These are phyloP conservation scores for Ricordea florida DNA, from an alignment of 92 coral and sea anemone genomes.

Conservation along the genomic window DNA sequence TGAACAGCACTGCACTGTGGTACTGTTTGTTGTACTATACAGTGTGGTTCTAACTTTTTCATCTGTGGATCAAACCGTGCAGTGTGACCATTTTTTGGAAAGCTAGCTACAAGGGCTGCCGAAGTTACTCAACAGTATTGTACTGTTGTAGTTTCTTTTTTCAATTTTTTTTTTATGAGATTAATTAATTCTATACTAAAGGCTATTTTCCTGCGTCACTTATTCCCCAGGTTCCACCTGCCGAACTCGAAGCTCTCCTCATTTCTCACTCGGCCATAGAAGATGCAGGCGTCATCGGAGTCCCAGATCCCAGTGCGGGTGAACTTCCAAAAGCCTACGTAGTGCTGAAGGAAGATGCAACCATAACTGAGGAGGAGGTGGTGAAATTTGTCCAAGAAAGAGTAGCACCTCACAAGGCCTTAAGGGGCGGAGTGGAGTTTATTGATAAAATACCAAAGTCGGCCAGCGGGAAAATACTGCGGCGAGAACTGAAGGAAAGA, in stretches of 20 bases:
- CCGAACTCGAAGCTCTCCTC: constrained; percentile 74
- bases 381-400: constrained; percentile 46
- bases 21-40: too few relatives aligned
- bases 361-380: constrained; percentile 63
- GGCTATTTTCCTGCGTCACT: background rate
- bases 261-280: constrained; percentile 78
- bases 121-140: too few relatives aligned
- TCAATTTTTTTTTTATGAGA: too few relatives aligned
- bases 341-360: constrained; percentile 46
- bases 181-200: too few relatives aligned
- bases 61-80: too few relatives aligned
- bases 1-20: too few relatives aligned
- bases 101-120: too few relatives aligned
- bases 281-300: constrained; percentile 85
- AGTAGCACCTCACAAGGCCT: constrained; percentile 66
- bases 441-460: constrained; percentile 79
- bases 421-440: constrained; percentile 76
- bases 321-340: constrained; percentile 84
- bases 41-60: too few relatives aligned
- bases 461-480: constrained; percentile 72
- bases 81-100: too few relatives aligned
- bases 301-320: constrained; percentile 72
- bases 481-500: constrained; percentile 61
- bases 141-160: background rate
- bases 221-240: constrained; percentile 69